A percentile compares a stretch with the other conserved stretches of the same genome.
These are phyloP conservation scores for Syngnathus acus DNA, from an alignment of 2,797 vertebrate genomes.

Conservation along the genomic window DNA sequence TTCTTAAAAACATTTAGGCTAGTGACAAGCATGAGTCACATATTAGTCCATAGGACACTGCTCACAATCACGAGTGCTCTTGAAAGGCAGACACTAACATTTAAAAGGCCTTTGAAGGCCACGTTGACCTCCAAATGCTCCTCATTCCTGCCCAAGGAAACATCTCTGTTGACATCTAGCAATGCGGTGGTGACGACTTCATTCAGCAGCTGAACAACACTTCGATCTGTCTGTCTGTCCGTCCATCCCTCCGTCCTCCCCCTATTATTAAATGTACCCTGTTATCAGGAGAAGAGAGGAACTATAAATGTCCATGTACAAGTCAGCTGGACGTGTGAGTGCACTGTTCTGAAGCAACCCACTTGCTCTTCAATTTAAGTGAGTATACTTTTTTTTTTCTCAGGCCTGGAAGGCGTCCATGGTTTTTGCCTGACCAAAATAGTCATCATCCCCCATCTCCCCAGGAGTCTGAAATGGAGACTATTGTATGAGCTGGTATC, in stretches of 20 bases:
- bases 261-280: neutral
- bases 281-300: slow-evolving; percentile 20
- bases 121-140: slow-evolving; percentile 76
- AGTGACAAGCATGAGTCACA: neutral
- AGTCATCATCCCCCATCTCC: slow-evolving; percentile 56
- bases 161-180: slow-evolving; percentile 80
- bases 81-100: slow-evolving; percentile 75
- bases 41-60: neutral
- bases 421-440: slow-evolving; percentile 46
- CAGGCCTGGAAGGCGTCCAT: slow-evolving; percentile 46
- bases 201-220: slow-evolving; percentile 75
- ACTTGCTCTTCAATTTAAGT: neutral
- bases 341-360: neutral
- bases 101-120: slow-evolving; percentile 69
- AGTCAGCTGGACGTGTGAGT: neutral
- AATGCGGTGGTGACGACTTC: slow-evolving; percentile 81
- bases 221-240: neutral
- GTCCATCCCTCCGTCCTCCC: neutral
- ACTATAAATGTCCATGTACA: neutral
- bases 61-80: slow-evolving; percentile 53
- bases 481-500: slow-evolving; percentile 55
- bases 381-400: neutral
- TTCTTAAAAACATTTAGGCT: neutral
- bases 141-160: slow-evolving; percentile 74
- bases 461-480: slow-evolving; percentile 66